Base-by-base conservation (phyloP, 2,888 invertebrate genomes). In the Amiota minor region DNA sequence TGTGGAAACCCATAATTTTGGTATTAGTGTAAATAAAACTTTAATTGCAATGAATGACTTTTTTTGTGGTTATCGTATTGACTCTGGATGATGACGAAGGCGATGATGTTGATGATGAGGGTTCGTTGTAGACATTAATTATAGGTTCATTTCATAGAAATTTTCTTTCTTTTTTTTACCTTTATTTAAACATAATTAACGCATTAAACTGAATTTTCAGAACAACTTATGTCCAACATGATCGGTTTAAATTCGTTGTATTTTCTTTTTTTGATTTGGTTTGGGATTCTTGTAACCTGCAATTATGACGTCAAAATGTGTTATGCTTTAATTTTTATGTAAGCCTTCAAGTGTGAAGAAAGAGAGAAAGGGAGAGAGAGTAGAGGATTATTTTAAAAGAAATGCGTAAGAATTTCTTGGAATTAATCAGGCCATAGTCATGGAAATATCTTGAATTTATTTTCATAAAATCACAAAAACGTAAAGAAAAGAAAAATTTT, bases 21-120 rank as follows among this genome's bases (percentile, higher is more conserved):
- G 67, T 50, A 68, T 68, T 68, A 68, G 67, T 68, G 67, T 68
- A 68, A 68, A 68, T 68, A 68, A 68, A 68, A 53, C 23, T 68
- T 68, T 68, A 68, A 68, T 50, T 68, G 67, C 35, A 23, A 53
- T 35, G 20, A 45, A 68, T 20, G 20, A 59, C 20, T 59, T 20
- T 49, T 50, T 35, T 35, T 35, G 2, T 35, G 6, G 6, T 6
- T 6, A 6, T 35, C 2, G 35, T 35, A 35, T 35, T 35, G 35
- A 35, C 35, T 35, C 35, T 35, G 0, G 2, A 35, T 23, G 23
- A 23, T 23, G 23, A 23, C 23, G 35, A 35, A 6, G 35, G 35
- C 35, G 6, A 35, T 35, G 35, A 6, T 6, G 35, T 6, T 35
- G 35, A 16, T 65, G 67, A 68, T 68, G 67, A 68, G 67, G 67